Evolutionary conservation across 2,888 invertebrate genomes (phyloP), one percentile per base, ranked within the genome.

Genomic region (Eupithecia dodoneata): DNA sequence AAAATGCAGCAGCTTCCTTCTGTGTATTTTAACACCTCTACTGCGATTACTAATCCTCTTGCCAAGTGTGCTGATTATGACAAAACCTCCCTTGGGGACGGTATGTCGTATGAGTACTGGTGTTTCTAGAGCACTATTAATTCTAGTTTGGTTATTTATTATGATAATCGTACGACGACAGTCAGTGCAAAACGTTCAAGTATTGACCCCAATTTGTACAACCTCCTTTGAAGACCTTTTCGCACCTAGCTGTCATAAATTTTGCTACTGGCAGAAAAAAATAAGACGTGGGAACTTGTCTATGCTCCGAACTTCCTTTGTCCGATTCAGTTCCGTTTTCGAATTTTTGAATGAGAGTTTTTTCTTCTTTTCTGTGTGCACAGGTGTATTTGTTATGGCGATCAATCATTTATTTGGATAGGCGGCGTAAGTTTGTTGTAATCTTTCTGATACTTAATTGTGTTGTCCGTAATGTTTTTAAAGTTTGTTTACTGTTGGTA

Each of bases 251-350:
- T 79, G 83, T 87, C 89, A 89, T 90, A 91, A 90, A 91, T 90
- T 88, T 87, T 85, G 88, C 90, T 87, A 88, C 89, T 87, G 88
- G 88, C 86, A 76, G 52, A 73, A 75, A 69, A 45, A 85, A 87
- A 72, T 89, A 90, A 92, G 89, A 91, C 93, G 93, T 93, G 94
- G 88, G 94, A 94, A 93, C 84, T 88, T 85, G 85, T 90, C 90
- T 90, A 88, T 88, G 89, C 84, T 75, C 75, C 83, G 79, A 82
- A 81, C 84, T 83, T 87, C 87, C 84, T 87, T 91, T 92, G 91
- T 93, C 87, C 87, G 80, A 84, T 90, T 87, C 87, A 91, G 91
- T 93, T 93, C 93, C 93, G 93, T 87, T 91, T 89, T 87, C 75
- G 77, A 83, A 83, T 76, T 77, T 83, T 83, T 90, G 91, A 92